Evolutionary conservation across 1,140 invertebrate genomes (phyloP).

Genomic region (Lerema accius): DNA sequence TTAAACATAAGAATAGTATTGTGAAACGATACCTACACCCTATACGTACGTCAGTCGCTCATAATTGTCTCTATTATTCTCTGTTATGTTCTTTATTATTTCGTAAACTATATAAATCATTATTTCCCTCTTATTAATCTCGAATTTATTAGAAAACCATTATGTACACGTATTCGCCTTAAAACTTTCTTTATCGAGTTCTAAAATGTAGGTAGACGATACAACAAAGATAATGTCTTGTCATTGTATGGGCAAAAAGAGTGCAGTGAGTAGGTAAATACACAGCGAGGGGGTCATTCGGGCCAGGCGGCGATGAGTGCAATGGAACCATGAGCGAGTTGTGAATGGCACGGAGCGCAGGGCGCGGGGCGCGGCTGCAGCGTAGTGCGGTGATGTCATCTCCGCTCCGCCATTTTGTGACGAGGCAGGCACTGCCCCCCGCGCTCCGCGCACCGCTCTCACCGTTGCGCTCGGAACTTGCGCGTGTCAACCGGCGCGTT

Average conservation of each 20-base stretch:
- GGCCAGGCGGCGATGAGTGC: slow-evolving; percentile 48
- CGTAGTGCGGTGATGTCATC: slow-evolving; percentile 64
- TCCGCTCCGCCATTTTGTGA: slow-evolving; percentile 73
- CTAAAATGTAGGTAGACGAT: too few relatives aligned
- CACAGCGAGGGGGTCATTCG: slow-evolving; percentile 50
- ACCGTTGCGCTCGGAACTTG: background rate
- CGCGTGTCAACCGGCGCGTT: background rate
- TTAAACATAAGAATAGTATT: too few relatives aligned
- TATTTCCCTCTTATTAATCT: too few relatives aligned
- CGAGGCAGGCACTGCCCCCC: slow-evolving; percentile 39
- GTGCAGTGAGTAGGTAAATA: slow-evolving; percentile 42
- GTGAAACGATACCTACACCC: too few relatives aligned
- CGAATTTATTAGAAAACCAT: too few relatives aligned
- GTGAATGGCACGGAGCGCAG: slow-evolving; percentile 62
- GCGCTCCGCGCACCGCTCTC: background rate
- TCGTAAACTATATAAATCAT: too few relatives aligned
- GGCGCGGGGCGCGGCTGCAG: slow-evolving; percentile 35
- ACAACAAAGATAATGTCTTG: background rate
- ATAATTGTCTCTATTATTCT: too few relatives aligned
- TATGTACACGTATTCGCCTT: too few relatives aligned
- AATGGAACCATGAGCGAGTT: slow-evolving; percentile 57
- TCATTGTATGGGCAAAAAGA: background rate
- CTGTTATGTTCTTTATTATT: too few relatives aligned
- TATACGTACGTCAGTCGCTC: too few relatives aligned
- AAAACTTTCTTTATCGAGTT: too few relatives aligned